A percentile compares a stretch with the other conserved stretches of the same genome.
Evolutionary conservation across 2,888 invertebrate genomes (phyloP).

Genomic region (Abrostola triplasia): DNA sequence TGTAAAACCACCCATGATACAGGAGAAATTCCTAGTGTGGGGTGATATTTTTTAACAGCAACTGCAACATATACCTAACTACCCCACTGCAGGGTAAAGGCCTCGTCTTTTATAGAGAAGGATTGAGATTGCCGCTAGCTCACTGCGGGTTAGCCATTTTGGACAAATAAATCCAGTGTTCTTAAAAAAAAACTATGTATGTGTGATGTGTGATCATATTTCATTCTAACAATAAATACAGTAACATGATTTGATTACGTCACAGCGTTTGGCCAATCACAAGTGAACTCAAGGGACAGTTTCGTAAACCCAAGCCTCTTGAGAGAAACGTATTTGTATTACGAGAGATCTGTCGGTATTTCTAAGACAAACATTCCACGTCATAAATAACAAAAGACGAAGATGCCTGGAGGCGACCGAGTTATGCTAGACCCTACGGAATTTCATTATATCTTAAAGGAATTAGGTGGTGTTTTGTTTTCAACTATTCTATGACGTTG

Average conservation of each 20-base stretch:
- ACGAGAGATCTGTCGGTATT: conserved; percentile 26
- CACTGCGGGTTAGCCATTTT: too few species aligned
- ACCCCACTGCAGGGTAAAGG: too few species aligned
- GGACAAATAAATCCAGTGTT: too few species aligned
- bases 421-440: conserved; percentile 14
- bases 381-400: conserved; percentile 35
- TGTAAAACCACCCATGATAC: too few species aligned
- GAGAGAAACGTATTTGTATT: conserved; percentile 30
- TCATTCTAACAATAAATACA: background rate
- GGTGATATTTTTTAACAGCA: too few species aligned
- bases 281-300: background rate
- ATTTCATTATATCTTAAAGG: conserved; percentile 36
- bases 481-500: conserved; percentile 9
- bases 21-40: too few species aligned
- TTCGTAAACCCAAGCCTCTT: conserved; percentile 6
- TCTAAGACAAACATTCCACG: conserved; percentile 25
- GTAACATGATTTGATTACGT: background rate
- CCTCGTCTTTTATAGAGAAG: too few species aligned
- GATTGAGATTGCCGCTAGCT: too few species aligned
- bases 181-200: too few species aligned
- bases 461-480: conserved; percentile 19
- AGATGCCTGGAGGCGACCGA: conserved; percentile 23
- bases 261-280: background rate
- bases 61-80: too few species aligned
- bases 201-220: too few species aligned